A percentile compares a stretch with the other conserved stretches of the same genome.
Conservation (phyloP, 2,113 vertebrate genomes). For the Callithrix jacchus region DNA sequence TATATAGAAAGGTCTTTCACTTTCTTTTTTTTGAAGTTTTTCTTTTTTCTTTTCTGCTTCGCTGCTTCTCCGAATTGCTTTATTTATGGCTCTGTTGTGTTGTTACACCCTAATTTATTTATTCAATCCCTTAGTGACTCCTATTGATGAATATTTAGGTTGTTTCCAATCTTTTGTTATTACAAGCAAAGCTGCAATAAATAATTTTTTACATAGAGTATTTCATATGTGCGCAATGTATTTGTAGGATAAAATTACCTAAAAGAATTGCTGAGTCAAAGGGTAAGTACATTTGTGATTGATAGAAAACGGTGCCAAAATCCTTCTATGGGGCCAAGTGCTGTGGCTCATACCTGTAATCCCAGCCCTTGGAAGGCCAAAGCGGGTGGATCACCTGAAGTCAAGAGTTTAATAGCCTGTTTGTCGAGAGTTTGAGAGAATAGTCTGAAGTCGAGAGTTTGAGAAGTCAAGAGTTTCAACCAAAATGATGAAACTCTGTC, state of each 20-base stretch:
- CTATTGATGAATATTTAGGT: conserved; percentile 32
- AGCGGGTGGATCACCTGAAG: too few relatives aligned
- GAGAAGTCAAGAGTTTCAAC: too few relatives aligned
- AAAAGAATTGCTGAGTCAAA: conserved; percentile 23
- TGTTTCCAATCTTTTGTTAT: conserved; percentile 27
- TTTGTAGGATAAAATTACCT: conserved; percentile 16
- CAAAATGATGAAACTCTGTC: too few relatives aligned
- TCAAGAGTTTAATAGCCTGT: too few relatives aligned
- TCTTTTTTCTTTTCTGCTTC: too few relatives aligned
- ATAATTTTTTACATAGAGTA: conserved; percentile 11
- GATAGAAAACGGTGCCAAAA: conserved; percentile 8
- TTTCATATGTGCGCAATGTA: conserved; percentile 25
- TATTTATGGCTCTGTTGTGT: conserved; percentile 5
- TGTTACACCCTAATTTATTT: conserved; percentile 27
- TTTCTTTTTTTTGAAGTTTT: too few relatives aligned
- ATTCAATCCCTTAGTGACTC: background rate
- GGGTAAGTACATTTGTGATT: conserved; percentile 4
- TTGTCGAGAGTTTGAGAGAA: too few relatives aligned
- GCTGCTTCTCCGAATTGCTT: background rate
- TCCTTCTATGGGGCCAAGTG: background rate
- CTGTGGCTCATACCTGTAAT: too few relatives aligned
- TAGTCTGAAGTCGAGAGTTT: too few relatives aligned
- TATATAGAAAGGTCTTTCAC: background rate
- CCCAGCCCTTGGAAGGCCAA: too few relatives aligned
- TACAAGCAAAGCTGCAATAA: background rate